phyloP scores from a whole-genome alignment of 2,797 vertebrate genomes.

The Diglossa cyanea region DNA sequence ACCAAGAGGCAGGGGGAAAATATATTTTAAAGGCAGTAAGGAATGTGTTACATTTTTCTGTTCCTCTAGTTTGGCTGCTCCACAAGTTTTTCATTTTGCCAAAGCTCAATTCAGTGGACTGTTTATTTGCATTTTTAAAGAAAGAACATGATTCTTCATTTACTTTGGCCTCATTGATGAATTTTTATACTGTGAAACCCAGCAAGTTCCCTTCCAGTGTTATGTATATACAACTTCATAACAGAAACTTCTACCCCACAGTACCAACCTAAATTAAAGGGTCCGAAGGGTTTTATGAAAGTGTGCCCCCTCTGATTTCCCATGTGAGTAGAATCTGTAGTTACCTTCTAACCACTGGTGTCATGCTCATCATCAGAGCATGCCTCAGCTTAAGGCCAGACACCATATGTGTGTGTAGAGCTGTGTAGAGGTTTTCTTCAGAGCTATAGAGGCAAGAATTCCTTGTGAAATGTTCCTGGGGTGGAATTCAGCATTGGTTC shows the following conservation, averaged over 20 bases:
- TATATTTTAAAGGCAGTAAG: background rate
- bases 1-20: background rate
- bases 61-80: constrained; percentile 19
- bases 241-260: background rate
- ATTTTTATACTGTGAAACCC: constrained; percentile 25
- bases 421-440: background rate
- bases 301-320: background rate
- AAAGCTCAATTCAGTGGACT: constrained; percentile 28
- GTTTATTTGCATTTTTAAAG: constrained; percentile 53
- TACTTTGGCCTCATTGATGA: constrained; percentile 48
- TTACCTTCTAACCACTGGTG: background rate
- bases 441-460: background rate
- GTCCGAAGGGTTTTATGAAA: background rate
- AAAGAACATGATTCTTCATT: constrained; percentile 1
- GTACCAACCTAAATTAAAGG: background rate
- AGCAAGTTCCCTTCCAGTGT: background rate
- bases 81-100: background rate
- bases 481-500: background rate
- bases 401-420: background rate
- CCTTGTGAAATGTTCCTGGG: background rate
- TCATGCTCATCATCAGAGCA: background rate
- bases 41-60: constrained; percentile 43
- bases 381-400: background rate
- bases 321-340: background rate
- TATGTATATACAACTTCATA: background rate